A percentile compares a stretch with the other conserved stretches of the same genome.
These are phyloP conservation scores for Tuberolachnus salignus DNA, from an alignment of 2,888 invertebrate species.

Conservation along the genomic window DNA sequence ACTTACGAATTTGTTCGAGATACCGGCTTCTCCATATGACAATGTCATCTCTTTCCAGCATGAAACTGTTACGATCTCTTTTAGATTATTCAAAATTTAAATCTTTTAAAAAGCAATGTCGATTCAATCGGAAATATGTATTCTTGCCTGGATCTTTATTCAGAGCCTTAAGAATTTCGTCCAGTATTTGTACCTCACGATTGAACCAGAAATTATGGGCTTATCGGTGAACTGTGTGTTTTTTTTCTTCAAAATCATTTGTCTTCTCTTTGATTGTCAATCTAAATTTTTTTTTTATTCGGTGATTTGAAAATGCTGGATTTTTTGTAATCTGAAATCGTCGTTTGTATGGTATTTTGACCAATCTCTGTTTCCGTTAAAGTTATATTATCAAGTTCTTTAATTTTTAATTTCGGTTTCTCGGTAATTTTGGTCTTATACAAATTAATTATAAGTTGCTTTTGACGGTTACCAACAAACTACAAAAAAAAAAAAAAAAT, in stretches of 20 bases:
- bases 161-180: not conserved
- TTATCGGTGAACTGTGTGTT: not conserved
- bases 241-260: not conserved
- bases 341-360: not conserved
- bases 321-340: conserved; percentile 17
- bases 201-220: not conserved
- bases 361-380: not conserved
- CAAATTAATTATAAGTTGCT: not conserved
- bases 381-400: not conserved
- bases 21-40: too few species aligned
- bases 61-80: not conserved
- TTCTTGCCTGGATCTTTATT: not conserved
- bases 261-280: not conserved
- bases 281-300: conserved; percentile 2
- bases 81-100: not conserved
- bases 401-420: not conserved
- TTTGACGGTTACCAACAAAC: not conserved
- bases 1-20: not conserved
- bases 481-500: conserved; percentile 24
- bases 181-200: not conserved
- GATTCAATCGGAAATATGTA: not conserved
- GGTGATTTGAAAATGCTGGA: not conserved
- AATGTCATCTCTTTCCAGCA: conserved; percentile 4
- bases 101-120: not conserved
- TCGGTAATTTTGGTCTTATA: not conserved